Evolutionary conservation across 2,888 invertebrate genomes (phyloP).

Genomic region (Ichneumon xanthorius): DNA sequence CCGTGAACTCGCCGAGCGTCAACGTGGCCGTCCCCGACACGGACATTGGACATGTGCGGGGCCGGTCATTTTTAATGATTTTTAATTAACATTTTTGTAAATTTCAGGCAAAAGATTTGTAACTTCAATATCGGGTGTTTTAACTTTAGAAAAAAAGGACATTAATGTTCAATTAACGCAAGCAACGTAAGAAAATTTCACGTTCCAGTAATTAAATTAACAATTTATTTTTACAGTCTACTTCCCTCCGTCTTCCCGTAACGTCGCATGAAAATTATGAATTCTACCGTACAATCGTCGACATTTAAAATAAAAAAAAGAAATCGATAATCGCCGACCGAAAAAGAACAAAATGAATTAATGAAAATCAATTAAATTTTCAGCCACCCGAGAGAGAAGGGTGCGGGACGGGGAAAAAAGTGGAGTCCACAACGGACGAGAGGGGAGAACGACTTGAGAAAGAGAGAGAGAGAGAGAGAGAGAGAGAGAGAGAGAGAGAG

Average conservation of each 20-base stretch:
- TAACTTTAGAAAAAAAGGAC: no score
- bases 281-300: no score
- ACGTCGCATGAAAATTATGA: no score
- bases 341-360: neutral
- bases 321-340: neutral
- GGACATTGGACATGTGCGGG: constrained; percentile 49
- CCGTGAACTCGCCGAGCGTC: constrained; percentile 39
- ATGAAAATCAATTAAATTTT: neutral
- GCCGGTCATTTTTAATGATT: constrained; percentile 5
- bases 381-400: neutral
- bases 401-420: neutral
- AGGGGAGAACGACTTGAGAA: neutral
- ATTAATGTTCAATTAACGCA: no score
- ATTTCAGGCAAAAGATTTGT: neutral
- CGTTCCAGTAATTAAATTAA: no score
- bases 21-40: constrained; percentile 57
- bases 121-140: no score
- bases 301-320: neutral
- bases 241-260: no score
- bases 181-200: no score
- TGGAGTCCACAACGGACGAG: neutral
- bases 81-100: neutral
- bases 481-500: neutral
- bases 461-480: neutral
- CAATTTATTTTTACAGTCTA: no score